A percentile compares a stretch with the other conserved stretches of the same genome.
These are phyloP conservation scores for Galerucella pusilla DNA, from an alignment of 2,888 invertebrate genomes.

Conservation along the genomic window DNA sequence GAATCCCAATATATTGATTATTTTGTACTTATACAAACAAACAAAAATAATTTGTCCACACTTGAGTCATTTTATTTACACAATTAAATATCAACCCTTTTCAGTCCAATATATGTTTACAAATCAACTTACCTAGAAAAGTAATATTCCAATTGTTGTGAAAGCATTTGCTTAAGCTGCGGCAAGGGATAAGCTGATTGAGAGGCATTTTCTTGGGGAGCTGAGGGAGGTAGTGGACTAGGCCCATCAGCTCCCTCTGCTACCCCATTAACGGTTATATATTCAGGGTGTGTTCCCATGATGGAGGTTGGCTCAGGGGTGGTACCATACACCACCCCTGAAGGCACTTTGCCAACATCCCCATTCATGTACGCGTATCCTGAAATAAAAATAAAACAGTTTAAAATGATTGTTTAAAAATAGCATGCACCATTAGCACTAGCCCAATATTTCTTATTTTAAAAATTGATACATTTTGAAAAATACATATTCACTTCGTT, in stretches of 20 bases:
- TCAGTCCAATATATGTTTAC: not conserved
- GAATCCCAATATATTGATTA: not conserved
- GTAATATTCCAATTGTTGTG: conserved; percentile 88
- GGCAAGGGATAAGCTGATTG: conserved; percentile 73
- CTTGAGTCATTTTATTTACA: not conserved
- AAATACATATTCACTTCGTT: too few relatives aligned
- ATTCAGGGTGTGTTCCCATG: conserved; percentile 49
- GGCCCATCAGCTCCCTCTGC: conserved; percentile 64
- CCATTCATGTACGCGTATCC: conserved; percentile 87
- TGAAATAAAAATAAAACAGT: conserved; percentile 58
- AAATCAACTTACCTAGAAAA: conserved; percentile 77
- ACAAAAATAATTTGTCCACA: not conserved
- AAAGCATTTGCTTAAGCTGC: conserved; percentile 81
- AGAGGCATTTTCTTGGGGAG: conserved; percentile 66
- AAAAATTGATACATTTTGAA: not conserved
- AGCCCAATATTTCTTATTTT: not conserved
- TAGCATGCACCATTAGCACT: not conserved
- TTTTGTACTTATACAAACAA: not conserved
- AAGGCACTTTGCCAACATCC: conserved; percentile 81
- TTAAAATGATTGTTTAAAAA: not conserved
- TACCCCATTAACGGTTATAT: conserved; percentile 61
- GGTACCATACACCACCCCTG: conserved; percentile 77
- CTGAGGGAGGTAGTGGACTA: conserved; percentile 65
- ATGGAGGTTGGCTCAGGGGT: conserved; percentile 68
- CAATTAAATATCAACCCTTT: not conserved